Evolutionary conservation across 1,140 invertebrate genomes (phyloP).

Genomic region (Callitettix versicolor): DNA sequence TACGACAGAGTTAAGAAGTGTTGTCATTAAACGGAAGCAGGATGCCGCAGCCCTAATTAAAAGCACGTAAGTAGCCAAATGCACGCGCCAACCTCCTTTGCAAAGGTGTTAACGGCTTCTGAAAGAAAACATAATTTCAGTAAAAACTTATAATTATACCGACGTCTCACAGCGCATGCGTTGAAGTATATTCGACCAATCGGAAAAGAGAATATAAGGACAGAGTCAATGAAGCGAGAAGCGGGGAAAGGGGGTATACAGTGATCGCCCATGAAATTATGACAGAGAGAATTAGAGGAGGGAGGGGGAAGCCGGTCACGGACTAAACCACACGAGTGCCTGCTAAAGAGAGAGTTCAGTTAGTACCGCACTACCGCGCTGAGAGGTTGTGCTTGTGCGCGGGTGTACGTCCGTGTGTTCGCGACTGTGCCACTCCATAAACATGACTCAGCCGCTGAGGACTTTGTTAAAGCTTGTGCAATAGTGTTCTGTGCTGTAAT

Average conservation of each 20-base stretch:
- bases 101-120: too few relatives aligned
- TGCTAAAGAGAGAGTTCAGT: slow-evolving; percentile 19
- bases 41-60: too few relatives aligned
- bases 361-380: slow-evolving; percentile 33
- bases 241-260: not conserved
- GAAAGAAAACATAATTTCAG: not conserved
- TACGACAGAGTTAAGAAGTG: too few relatives aligned
- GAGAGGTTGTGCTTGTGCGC: slow-evolving; percentile 36
- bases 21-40: too few relatives aligned
- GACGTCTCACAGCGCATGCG: slow-evolving; percentile 8
- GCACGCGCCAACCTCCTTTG: too few relatives aligned
- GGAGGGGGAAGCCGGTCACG: slow-evolving; percentile 19
- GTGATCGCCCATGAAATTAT: slow-evolving; percentile 13
- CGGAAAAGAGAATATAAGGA: slow-evolving; percentile 1
- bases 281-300: slow-evolving; percentile 19
- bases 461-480: not conserved
- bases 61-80: too few relatives aligned
- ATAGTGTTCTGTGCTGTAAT: not conserved
- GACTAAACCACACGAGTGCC: slow-evolving; percentile 13
- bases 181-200: slow-evolving; percentile 10
- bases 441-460: slow-evolving; percentile 29
- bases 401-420: slow-evolving; percentile 34
- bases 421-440: too few relatives aligned
- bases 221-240: slow-evolving; percentile 13
- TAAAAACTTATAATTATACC: slow-evolving; percentile 2